phyloP scores from a whole-genome alignment of 2,888 invertebrate genomes.

The Philopedon plagiatum region DNA sequence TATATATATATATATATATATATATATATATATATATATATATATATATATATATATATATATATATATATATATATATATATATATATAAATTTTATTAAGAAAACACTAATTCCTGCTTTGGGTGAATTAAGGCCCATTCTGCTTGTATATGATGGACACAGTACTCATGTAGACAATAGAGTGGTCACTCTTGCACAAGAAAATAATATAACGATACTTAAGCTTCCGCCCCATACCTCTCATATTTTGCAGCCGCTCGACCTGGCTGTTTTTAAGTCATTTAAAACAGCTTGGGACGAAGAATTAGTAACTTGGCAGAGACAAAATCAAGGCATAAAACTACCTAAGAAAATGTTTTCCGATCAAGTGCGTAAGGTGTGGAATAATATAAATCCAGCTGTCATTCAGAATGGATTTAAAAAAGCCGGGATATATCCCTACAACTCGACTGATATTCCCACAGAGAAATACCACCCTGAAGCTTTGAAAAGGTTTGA shows the following conservation, averaged over 20 bases:
- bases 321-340: too few species aligned
- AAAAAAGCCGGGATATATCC: too few species aligned
- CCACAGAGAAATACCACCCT: not conserved
- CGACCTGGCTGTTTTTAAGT: too few species aligned
- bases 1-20: too few species aligned
- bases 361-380: too few species aligned
- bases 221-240: conserved; percentile 47
- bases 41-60: too few species aligned
- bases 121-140: conserved; percentile 51
- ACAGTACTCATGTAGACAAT: conserved; percentile 21
- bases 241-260: too few species aligned
- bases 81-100: conserved; percentile 56
- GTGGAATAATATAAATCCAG: too few species aligned
- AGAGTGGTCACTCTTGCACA: conserved; percentile 19
- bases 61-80: too few species aligned
- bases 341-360: too few species aligned
- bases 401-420: too few species aligned
- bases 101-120: conserved; percentile 47
- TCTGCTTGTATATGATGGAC: conserved; percentile 23
- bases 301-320: not conserved
- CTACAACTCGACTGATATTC: not conserved
- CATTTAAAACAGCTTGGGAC: not conserved
- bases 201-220: conserved; percentile 25
- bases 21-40: too few species aligned
- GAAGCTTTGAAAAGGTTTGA: not conserved